A percentile compares a stretch with the other conserved stretches of the same genome.
Evolutionary conservation across 1,140 invertebrate species (phyloP).

Genomic region (Pollicipes pollicipes): DNA sequence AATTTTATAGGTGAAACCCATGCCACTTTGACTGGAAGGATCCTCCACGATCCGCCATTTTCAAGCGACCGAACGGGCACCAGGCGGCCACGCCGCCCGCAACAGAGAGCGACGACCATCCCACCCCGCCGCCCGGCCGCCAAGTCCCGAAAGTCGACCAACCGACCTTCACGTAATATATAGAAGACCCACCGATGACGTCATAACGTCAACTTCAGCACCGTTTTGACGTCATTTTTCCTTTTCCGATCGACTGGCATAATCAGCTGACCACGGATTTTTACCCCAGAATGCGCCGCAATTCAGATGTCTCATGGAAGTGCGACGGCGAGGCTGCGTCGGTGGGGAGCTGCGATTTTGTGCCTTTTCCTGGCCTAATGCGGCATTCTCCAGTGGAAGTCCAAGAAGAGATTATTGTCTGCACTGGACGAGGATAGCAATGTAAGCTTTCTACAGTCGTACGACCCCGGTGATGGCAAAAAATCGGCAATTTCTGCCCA

Average conservation of each 20-base stretch:
- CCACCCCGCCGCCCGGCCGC: too few species aligned
- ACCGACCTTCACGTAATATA: neutral
- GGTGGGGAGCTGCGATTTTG: neutral
- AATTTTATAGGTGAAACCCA: too few species aligned
- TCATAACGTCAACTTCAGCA: neutral
- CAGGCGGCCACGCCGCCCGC: too few species aligned
- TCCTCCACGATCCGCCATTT: neutral
- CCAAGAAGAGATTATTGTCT: neutral
- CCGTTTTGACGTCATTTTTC: neutral
- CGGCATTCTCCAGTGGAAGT: neutral
- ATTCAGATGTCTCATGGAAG: neutral
- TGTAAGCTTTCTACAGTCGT: neutral
- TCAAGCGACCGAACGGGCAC: neutral
- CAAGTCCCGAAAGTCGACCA: neutral
- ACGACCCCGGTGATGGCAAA: neutral
- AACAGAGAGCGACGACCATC: neutral
- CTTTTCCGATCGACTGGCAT: neutral
- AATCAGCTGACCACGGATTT: constrained; percentile 1
- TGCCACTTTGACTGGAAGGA: too few species aligned
- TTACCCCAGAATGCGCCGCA: neutral
- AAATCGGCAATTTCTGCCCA: neutral
- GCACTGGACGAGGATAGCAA: neutral
- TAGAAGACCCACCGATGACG: neutral
- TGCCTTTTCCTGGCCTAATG: neutral
- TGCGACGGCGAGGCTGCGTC: neutral